Base-by-base conservation (phyloP, 1,140 invertebrate species). In the Cepaea nemoralis region DNA sequence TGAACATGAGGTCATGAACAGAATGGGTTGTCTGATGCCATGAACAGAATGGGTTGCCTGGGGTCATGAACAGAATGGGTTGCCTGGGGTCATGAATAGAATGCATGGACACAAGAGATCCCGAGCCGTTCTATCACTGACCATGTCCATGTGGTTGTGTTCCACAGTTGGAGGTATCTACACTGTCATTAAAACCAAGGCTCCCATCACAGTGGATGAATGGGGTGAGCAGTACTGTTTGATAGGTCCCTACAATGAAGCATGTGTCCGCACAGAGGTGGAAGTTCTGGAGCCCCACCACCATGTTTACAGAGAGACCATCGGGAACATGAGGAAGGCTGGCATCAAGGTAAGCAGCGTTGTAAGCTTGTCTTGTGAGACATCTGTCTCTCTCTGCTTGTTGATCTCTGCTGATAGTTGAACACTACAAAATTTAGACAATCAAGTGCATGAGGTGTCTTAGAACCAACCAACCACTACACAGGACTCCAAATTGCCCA, bases 131-230 rank as follows among this genome's bases (percentile, higher is more conserved):
- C n/a, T n/a, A n/a, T n/a, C n/a, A n/a, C n/a, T n/a, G n/a, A n/a
- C n/a, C n/a, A n/a, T n/a, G n/a, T n/a, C n/a, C n/a, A n/a, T 48
- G 45, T 48, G 8, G 45, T 70, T 35, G 24, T 74, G 0, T 74
- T 63, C 24, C 93, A 93, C 90, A 97, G 98, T 99, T 89, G 98
- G 98, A 45, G 98, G 98, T 69, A 99, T 99, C 90, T 99, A 99
- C 91, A 99, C 98, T 0, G 99, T 99, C 0, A 98, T 99, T 83
- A 93, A 98, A 85, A 99, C 98, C 0, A 99, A 99, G 93, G 97
- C 98, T 8, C 98, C 95, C 88, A 95, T 99, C 0, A 99, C 97
- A n/a, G 97, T 96, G 0, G 97, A 99, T 91, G 99, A 99, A 93
- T 94, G 99, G 93, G 98, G 98, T 3, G 97, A 99, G 89, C 98